Base-by-base conservation (phyloP, 1,140 invertebrate genomes). In the Platyscapa corneri region DNA sequence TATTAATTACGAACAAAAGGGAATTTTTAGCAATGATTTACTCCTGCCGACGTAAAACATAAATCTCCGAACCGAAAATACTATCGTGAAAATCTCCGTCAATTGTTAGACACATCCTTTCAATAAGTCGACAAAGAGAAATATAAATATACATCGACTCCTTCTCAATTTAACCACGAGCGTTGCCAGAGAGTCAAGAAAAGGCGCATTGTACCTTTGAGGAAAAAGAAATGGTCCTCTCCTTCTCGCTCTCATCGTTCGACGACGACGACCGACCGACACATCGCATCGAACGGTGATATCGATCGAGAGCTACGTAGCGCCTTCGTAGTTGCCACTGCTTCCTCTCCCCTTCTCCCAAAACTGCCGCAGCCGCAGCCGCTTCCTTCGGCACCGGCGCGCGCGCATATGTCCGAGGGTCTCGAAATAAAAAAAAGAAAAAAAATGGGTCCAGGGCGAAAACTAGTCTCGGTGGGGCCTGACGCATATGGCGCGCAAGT, bases 391-490 rank as follows among this genome's bases (percentile, higher is more conserved):
- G 46, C 64, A 20, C 18, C 49, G 49, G 49, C 49, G 49, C 49
- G 16, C 18, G 23, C 23, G 10, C 56, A 72, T 46, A 37, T 70
- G 78, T 79, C 77, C 77, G 64, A 67, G 60, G 60, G 42, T 49
- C 64, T 46, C 88, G 86, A 88, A 85, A 88, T 87, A 87, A 60
- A 27, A 49, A 76, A 84, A 81, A 75, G 49, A 56, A 88, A 91
- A 91, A 91, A 92, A 91, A 90, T 93, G 91, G 90, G 91, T 91
- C 90, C 90, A 89, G 75, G 78, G 76, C 49, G 65, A 88, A 89
- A 89, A 90, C 90, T 90, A 91, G 92, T 93, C 92, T 90, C 92
- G 91, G 92, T 92, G 92, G 92, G 92, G 92, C 90, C 90, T 82
- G 79, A 88, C 89, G 89, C 91, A 92, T 92, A 93, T 92, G 92